Evolutionary conservation across 2,113 vertebrate species (phyloP).

Genomic region (Ailurus styani): DNA sequence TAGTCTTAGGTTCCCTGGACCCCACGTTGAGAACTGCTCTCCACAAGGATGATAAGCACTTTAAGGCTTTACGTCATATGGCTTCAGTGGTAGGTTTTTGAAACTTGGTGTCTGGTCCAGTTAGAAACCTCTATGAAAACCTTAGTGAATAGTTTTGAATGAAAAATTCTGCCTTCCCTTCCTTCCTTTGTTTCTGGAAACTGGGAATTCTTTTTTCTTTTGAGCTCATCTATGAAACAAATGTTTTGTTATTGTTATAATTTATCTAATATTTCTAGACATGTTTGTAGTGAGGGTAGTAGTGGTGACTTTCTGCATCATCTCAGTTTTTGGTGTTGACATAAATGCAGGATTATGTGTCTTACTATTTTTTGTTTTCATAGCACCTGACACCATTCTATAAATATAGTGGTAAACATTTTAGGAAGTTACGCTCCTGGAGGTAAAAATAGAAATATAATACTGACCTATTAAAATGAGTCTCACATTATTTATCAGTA

Average conservation of each 20-base stretch:
- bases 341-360: background rate
- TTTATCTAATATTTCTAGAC: background rate
- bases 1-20: background rate
- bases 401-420: background rate
- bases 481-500: background rate
- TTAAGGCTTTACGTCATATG: background rate
- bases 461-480: background rate
- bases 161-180: background rate
- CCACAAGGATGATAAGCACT: background rate
- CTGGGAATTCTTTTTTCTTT: background rate
- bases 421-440: background rate
- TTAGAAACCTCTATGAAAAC: background rate
- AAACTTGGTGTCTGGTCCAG: background rate
- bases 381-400: background rate
- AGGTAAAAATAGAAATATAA: background rate
- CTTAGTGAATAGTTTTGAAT: too few species aligned
- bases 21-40: background rate
- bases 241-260: background rate
- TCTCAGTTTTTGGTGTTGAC: background rate
- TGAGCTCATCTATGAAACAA: background rate
- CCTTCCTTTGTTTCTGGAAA: background rate
- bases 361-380: background rate
- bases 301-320: background rate
- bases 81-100: background rate
- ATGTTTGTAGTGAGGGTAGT: background rate